Percentiles rank a stretch among this genome's conserved stretches.
Evolutionary conservation across 23 tunicate species (phyloP).

Genomic region (Trididemnum nubilum): DNA sequence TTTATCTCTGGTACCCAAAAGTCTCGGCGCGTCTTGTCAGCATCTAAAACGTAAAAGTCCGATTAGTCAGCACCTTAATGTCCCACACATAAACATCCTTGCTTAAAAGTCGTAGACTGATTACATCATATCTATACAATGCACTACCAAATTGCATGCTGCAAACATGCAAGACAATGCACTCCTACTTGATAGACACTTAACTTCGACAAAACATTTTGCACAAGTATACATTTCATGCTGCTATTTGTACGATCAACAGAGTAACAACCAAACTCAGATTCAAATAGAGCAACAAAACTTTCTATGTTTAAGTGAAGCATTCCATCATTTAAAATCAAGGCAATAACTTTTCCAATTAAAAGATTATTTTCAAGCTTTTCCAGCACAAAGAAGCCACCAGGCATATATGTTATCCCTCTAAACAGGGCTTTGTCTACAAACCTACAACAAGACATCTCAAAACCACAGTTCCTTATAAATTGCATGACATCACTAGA

Average conservation of each 20-base stretch:
- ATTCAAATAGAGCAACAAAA: neutral
- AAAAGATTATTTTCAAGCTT: neutral
- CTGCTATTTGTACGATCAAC: neutral
- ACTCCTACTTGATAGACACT: neutral
- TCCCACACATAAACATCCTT: too few relatives aligned
- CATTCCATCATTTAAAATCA: neutral
- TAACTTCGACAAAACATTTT: too few relatives aligned
- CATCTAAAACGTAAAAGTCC: too few relatives aligned
- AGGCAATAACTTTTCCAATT: neutral
- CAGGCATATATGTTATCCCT: neutral
- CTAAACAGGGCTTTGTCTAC: neutral
- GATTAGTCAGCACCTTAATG: too few relatives aligned
- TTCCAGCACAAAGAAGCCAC: neutral
- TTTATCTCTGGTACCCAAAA: too few relatives aligned
- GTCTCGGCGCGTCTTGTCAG: too few relatives aligned
- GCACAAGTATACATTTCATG: neutral
- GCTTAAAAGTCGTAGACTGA: too few relatives aligned
- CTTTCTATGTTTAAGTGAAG: neutral
- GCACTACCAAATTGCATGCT: neutral
- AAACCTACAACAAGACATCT: neutral
- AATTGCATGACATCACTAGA: neutral
- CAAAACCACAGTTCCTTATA: neutral
- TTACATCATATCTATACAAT: neutral
- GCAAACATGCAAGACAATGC: neutral
- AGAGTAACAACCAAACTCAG: neutral